Base-by-base conservation (phyloP, 1,140 invertebrate species). In the Megathymus violae region DNA sequence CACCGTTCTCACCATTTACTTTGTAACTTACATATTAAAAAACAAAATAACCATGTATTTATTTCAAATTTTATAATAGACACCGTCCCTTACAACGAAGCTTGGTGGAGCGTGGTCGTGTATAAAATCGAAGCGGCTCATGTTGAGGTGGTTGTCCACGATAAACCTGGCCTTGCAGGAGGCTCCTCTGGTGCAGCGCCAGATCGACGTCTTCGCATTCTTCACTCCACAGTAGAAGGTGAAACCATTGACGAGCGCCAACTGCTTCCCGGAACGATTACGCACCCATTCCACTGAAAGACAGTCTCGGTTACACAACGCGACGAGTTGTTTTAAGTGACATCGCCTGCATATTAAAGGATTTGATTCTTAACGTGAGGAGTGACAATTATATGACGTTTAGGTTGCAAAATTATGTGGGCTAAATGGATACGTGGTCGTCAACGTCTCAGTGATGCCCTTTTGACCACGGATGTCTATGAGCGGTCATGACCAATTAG, bases 101-200 rank as follows among this genome's bases (percentile, higher is more conserved):
- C 22, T 22, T 3, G 54, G 54, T 7, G 67, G 27, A 0, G 17
- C 27, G 36, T 76, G 71, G 7, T 62, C 51, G 41, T 74, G 71
- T 3, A 40, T 15, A 1, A 69, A 34, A 17, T 62, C 17, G 3
- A 7, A 6, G 7, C 58, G 54, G 3, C 40, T 48, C 0, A 68
- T 11, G 3, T 17, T 22, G 10, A 52, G 60, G 1, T 67, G 44
- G 3, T 69, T 67, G 11, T 34, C 62, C 0, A 62, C 46, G 1
- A 62, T 51, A 40, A 78, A 65, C 1, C 66, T 51, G 6, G 70
- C 59, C 22, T 60, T 65, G 38, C 76, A 78, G 0, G n/a, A 48
- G 3, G 52, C 66, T 0, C 52, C 56, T 7, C 27, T 38, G 11
- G 68, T 64, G 11, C 77, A 79, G 0, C 34, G n/a, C 68, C 67